Conservation (phyloP, 2,113 vertebrate species). For the Mormyrus iriodes region DNA sequence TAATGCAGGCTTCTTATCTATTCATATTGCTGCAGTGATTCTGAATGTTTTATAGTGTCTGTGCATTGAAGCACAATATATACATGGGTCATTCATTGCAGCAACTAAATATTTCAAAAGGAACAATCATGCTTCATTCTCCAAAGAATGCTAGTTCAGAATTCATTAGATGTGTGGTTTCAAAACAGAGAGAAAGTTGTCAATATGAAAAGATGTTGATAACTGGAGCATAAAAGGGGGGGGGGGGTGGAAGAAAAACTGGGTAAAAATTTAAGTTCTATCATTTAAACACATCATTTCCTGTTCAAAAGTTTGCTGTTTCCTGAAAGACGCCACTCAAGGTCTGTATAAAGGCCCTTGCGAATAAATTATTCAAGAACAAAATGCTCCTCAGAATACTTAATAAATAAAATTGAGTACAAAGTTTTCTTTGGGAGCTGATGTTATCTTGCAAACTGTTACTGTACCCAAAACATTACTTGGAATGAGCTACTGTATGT, state of each 20-base stretch:
- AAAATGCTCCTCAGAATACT: neutral
- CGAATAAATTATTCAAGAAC: neutral
- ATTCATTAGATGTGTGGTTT: neutral
- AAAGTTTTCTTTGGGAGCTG: neutral
- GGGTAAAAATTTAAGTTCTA: neutral
- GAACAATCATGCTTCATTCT: neutral
- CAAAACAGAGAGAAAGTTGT: neutral
- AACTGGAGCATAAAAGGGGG: neutral
- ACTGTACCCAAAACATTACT: neutral
- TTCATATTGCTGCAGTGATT: neutral
- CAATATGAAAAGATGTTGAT: neutral
- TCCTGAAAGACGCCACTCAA: neutral
- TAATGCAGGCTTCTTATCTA: neutral
- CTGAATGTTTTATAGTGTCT: neutral
- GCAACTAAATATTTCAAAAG: neutral
- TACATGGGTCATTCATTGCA: neutral
- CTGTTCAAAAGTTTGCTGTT: neutral
- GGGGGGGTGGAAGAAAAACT: neutral
- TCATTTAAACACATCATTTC: neutral
- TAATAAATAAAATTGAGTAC: neutral
- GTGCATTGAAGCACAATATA: neutral
- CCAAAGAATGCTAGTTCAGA: neutral
- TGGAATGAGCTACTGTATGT: neutral
- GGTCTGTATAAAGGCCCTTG: neutral
- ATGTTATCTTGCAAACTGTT: neutral